Evolutionary conservation across 2,113 vertebrate genomes (phyloP), one percentile per base, ranked within the genome.

Genomic region (Tyrannus savana): DNA sequence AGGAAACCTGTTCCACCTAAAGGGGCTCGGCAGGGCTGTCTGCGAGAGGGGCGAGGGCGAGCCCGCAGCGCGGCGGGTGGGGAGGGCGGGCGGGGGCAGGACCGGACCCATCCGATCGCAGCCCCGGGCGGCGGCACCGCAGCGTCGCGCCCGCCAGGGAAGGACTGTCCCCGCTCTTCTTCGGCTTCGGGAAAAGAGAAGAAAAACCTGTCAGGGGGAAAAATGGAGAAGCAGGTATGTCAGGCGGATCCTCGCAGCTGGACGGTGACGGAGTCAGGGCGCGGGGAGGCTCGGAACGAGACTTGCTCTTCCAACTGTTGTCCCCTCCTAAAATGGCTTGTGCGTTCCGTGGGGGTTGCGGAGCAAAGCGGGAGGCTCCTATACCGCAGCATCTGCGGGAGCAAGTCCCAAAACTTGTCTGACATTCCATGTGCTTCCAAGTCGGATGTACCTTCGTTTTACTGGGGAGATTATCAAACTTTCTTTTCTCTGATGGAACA

Each of bases 151-250:
- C 47, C 68, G 59, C 75, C 84, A 7, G 83, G 71, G 25, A 69
- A 30, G 90, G 95, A 49, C 80, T 17, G 68, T 2, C 3, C 41
- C 27, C 25, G 6, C 16, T 7, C 64, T 41, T 5, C 73, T 58
- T 28, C 81, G 42, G 24, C 91, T 94, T 69, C 95, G 68, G 59
- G 69, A 94, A 24, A 28, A 23, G 52, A 50, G 39, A 9, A 73
- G 77, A 6, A 44, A 50, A 35, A 37, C 8, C 63, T 37, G 30
- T 2, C 75, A 1, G 23, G 2, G 15, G 18, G 0, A 10, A 92
- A 97, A 90, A 98, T 98, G 98, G 98, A 97, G 97, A 75, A 81
- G 75, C 97, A 83, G 98, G 98, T 98, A 97, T 12, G 97, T 84
- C 63, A 33, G 88, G 79, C 10, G 33, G 64, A 4, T 39, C 66